Base-by-base conservation (phyloP, 2,797 vertebrate species). In the Harpagifer antarcticus region DNA sequence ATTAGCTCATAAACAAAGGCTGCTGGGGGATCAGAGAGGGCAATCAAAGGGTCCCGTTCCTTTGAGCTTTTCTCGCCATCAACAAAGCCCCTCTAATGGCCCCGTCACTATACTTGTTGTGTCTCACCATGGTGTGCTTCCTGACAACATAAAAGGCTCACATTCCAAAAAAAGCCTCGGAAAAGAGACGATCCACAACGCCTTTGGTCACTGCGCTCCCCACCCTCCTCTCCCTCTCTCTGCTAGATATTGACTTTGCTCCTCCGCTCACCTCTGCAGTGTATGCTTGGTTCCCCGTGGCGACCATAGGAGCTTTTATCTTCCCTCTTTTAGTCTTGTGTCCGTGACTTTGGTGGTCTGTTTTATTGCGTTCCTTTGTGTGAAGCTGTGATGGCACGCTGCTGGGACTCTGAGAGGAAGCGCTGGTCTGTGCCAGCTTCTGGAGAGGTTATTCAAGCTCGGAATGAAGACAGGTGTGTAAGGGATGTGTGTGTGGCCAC, bases 1-100 rank as follows among this genome's bases (percentile, higher is more conserved):
- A 96, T 95, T 95, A 94, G 93, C 92, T 93, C 92, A 91, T 94
- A 94, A 95, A 96, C 94, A 95, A 95, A 94, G 87, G 84, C 73
- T 83, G 67, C 89, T 81, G 81, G 89, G 88, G 91, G 90, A 93
- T 94, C 93, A 92, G 88, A 93, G 87, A 79, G 88, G 84, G 87
- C 86, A 92, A 88, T 90, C 90, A 86, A 91, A 91, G 93, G 71
- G 86, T 82, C 86, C 89, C 4, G 56, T 72, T 67, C 83, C 85
- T 93, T 92, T 93, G 92, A 92, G 87, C 78, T 77, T 63, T 86
- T 91, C 87, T 78, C 82, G 53, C 85, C 73, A 1, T 85, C 83
- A 89, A 93, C 93, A 94, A 94, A 94, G 91, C 82, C 71, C n/a
- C 78, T 85, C 78, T 92, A 92, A 90, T 90, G 84, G 79, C 90